Evolutionary conservation across 1,140 invertebrate genomes (phyloP).

Genomic region (Helicoverpa zea): DNA sequence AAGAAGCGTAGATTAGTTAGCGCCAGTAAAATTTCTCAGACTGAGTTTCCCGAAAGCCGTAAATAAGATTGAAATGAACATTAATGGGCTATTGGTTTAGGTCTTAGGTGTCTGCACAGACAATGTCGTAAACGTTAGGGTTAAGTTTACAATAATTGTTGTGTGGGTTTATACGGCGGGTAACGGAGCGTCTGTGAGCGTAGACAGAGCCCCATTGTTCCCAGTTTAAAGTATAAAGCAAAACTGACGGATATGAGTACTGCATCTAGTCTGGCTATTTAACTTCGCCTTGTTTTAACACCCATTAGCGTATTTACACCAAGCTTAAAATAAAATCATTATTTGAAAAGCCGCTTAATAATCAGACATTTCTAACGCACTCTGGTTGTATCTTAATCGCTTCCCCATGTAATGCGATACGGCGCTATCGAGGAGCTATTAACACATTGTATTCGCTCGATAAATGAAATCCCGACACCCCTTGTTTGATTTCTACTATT

Average conservation of each 20-base stretch:
- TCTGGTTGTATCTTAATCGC: slow-evolving; percentile 35
- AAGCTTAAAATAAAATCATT: slow-evolving; percentile 2
- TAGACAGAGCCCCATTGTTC: slow-evolving; percentile 38
- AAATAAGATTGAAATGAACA: slow-evolving; percentile 43
- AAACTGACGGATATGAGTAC: slow-evolving; percentile 42
- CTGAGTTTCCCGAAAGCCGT: slow-evolving; percentile 40
- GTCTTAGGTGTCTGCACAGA: slow-evolving; percentile 28
- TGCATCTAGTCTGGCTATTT: slow-evolving; percentile 16
- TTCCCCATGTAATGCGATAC: slow-evolving; percentile 45
- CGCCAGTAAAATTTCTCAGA: slow-evolving; percentile 23
- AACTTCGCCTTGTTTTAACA: slow-evolving; percentile 11
- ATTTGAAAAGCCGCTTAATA: slow-evolving; percentile 49
- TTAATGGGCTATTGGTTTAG: slow-evolving; percentile 16
- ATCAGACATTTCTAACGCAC: slow-evolving; percentile 47
- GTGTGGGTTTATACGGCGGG: slow-evolving; percentile 24
- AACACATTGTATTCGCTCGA: slow-evolving; percentile 43
- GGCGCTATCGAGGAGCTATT: slow-evolving; percentile 47
- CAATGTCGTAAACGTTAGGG: slow-evolving; percentile 41
- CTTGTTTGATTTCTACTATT: slow-evolving; percentile 46
- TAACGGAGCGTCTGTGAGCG: slow-evolving; percentile 33
- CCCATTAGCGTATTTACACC: slow-evolving; percentile 19
- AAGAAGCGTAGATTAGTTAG: slow-evolving; percentile 25
- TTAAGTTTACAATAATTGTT: slow-evolving; percentile 45
- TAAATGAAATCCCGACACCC: slow-evolving; percentile 48
- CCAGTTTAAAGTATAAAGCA: slow-evolving; percentile 26